phyloP scores from a whole-genome alignment of 2,113 vertebrate genomes.

The Pelodiscus sinensis region DNA sequence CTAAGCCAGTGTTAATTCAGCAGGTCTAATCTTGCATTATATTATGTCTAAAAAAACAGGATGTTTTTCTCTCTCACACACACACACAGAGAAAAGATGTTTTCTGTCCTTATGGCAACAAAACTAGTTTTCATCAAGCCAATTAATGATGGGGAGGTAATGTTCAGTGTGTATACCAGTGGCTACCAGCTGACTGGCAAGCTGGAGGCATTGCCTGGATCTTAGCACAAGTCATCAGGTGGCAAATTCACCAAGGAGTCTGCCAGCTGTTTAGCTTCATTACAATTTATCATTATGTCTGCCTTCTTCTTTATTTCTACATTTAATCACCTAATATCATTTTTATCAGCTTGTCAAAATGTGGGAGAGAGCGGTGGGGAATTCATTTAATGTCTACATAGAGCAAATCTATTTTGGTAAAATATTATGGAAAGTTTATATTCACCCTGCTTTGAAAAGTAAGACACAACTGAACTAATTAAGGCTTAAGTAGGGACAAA shows the following conservation, averaged over 20 bases:
- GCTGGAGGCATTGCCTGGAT: slow-evolving; percentile 60
- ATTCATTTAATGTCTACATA: slow-evolving; percentile 63
- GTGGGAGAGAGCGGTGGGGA: slow-evolving; percentile 47
- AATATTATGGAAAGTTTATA: slow-evolving; percentile 72
- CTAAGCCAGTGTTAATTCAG: not conserved
- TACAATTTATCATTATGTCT: slow-evolving; percentile 76
- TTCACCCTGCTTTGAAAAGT: slow-evolving; percentile 70
- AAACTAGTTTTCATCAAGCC: slow-evolving; percentile 51
- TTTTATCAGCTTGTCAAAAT: slow-evolving; percentile 77
- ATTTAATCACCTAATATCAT: slow-evolving; percentile 75
- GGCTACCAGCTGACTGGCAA: slow-evolving; percentile 35
- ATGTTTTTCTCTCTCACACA: not conserved
- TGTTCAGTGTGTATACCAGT: slow-evolving; percentile 43
- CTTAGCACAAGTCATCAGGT: slow-evolving; percentile 72
- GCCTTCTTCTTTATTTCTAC: slow-evolving; percentile 68
- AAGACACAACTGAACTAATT: slow-evolving; percentile 74
- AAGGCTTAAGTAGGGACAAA: slow-evolving; percentile 67
- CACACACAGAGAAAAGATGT: not conserved
- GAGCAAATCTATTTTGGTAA: slow-evolving; percentile 64
- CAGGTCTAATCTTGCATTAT: slow-evolving; percentile 5
- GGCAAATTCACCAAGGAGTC: slow-evolving; percentile 73
- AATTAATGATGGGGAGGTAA: slow-evolving; percentile 58
- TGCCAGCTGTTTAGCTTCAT: slow-evolving; percentile 73
- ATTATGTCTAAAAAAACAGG: not conserved
- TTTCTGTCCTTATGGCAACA: slow-evolving; percentile 29